Percentiles rank a stretch among this genome's conserved stretches.
These are phyloP conservation scores for Chrysolina haemoptera DNA, from an alignment of 2,888 invertebrate species.

Conservation along the genomic window DNA sequence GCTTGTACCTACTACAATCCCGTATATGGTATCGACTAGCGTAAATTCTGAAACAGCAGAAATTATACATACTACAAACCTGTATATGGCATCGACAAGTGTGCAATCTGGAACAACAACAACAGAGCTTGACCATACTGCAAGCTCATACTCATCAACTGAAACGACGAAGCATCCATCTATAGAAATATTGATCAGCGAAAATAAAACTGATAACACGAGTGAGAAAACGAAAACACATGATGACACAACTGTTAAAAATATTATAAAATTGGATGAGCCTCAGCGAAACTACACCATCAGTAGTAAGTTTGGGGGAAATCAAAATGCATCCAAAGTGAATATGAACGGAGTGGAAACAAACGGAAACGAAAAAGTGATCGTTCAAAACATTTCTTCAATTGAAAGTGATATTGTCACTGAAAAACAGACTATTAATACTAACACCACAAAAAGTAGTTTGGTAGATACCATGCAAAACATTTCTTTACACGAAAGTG, in stretches of 20 bases:
- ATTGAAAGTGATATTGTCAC: not conserved
- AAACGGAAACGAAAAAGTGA: not conserved
- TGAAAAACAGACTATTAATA: not conserved
- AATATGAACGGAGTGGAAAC: not conserved
- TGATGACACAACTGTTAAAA: not conserved
- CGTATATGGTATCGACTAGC: not conserved
- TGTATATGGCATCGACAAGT: not conserved
- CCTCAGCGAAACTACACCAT: not conserved
- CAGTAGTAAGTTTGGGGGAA: not conserved
- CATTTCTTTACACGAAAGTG: not conserved
- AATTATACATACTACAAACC: not conserved
- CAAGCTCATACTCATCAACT: not conserved
- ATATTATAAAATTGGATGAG: not conserved
- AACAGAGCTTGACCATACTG: no score
- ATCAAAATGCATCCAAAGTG: not conserved
- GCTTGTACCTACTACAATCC: not conserved
- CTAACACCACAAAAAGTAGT: not conserved
- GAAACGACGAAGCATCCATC: slow-evolving; percentile 34
- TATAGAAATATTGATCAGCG: slow-evolving; percentile 38
- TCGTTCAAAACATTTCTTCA: not conserved
- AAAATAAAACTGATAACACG: slow-evolving; percentile 5
- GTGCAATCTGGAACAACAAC: not conserved
- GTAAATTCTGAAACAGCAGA: not conserved
- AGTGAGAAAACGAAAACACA: slow-evolving; percentile 14
- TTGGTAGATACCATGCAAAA: not conserved